These are phyloP conservation scores for Punctoribates punctum DNA, from an alignment of 2,888 invertebrate genomes.

Conservation along the genomic window DNA sequence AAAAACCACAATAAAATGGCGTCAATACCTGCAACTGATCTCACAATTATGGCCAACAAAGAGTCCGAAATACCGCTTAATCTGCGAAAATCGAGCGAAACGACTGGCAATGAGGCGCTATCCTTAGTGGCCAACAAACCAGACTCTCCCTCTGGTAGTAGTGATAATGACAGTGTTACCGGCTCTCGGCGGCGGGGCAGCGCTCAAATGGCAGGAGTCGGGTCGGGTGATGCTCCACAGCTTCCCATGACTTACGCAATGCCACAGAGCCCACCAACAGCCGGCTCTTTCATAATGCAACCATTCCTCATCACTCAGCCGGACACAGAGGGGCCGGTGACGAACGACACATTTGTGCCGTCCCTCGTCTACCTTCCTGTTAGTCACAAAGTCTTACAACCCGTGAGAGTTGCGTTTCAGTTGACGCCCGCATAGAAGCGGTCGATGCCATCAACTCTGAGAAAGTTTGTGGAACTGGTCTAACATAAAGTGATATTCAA, in stretches of 20 bases:
- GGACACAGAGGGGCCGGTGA: slow-evolving; percentile 45
- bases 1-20: slow-evolving; percentile 54
- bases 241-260: slow-evolving; percentile 53
- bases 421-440: slow-evolving; percentile 77
- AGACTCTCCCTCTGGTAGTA: slow-evolving; percentile 48
- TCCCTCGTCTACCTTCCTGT: slow-evolving; percentile 92
- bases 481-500: slow-evolving; percentile 19
- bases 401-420: slow-evolving; percentile 84
- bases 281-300: slow-evolving; percentile 73
- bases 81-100: slow-evolving; percentile 30
- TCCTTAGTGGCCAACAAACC: slow-evolving; percentile 41
- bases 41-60: slow-evolving; percentile 25
- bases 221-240: slow-evolving; percentile 44
- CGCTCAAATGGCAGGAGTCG: slow-evolving; percentile 30
- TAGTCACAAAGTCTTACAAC: slow-evolving; percentile 75
- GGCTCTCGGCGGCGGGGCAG: background rate
- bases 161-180: slow-evolving; percentile 39
- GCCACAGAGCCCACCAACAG: slow-evolving; percentile 52
- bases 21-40: slow-evolving; percentile 14
- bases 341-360: slow-evolving; percentile 68
- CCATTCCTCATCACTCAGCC: slow-evolving; percentile 77
- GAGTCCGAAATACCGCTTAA: slow-evolving; percentile 24
- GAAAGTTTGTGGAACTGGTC: slow-evolving; percentile 30
- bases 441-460: background rate
- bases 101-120: slow-evolving; percentile 23